Conservation (phyloP, 2,888 invertebrate genomes). For the Silvanus unidentatus region DNA sequence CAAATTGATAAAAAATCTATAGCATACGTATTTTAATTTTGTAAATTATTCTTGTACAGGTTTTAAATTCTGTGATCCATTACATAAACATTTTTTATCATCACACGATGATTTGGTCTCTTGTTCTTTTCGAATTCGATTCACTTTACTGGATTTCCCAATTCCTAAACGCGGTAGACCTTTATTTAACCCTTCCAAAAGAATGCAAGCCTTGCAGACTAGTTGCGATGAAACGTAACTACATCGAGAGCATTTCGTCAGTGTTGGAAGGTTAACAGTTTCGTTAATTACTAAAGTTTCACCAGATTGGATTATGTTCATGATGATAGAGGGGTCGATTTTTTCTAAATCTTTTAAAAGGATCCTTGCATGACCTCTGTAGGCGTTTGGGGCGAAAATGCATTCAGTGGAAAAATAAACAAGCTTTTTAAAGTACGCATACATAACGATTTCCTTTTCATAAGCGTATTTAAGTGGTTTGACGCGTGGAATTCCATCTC, state of each 20-base stretch:
- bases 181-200: conserved; percentile 91
- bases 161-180: conserved; percentile 88
- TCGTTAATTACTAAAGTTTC: conserved; percentile 81
- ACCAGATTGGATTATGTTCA: conserved; percentile 91
- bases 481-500: conserved; percentile 81
- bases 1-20: conserved; percentile 64
- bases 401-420: conserved; percentile 99
- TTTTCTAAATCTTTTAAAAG: conserved; percentile 93
- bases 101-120: no score
- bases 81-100: conserved; percentile 17
- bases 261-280: conserved; percentile 72
- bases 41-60: conserved; percentile 14
- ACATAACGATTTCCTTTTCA: conserved; percentile 99
- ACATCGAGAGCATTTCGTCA: conserved; percentile 77
- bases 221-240: conserved; percentile 88
- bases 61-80: conserved; percentile 10
- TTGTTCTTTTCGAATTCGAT: conserved; percentile 58
- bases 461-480: conserved; percentile 97
- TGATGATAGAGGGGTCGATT: conserved; percentile 83
- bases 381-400: conserved; percentile 96
- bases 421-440: conserved; percentile 92
- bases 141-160: conserved; percentile 78
- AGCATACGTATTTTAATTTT: conserved; percentile 64
- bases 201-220: conserved; percentile 93
- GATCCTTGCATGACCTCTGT: conserved; percentile 85